Evolutionary conservation across 2,113 vertebrate genomes (phyloP), one percentile per base, ranked within the genome.

Genomic region (Cranoglanis bouderius): DNA sequence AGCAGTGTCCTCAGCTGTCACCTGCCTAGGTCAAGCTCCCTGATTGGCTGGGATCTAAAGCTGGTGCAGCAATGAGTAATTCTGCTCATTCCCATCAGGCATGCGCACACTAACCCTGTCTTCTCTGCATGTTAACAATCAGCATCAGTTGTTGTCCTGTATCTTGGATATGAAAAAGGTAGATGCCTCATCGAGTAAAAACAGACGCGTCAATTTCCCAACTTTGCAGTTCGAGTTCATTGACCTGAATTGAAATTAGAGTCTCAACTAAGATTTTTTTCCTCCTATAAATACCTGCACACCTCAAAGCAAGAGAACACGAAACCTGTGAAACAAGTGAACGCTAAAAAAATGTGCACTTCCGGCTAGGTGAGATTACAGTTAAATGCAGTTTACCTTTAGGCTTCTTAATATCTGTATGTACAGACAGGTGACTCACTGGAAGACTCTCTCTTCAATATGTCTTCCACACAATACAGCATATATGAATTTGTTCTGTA

Each of bases 121-220:
- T 84, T 85, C 90, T 91, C 88, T 93, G 95, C 95, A 95, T 94
- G 93, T 88, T 90, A 82, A 91, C 88, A 91, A 90, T 93, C 90
- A 87, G n/a, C 84, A 61, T 85, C 61, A 40, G 67, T 82, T 46
- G 75, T 86, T 90, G 89, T 70, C 29, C 18, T 83, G 55, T 38
- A 29, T 43, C 4, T 12, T 59, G 51, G 18, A 40, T 24, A 7
- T 16, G 14, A 61, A 83, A 83, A 83, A 6, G 81, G 55, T 83
- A 61, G 81, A 83, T 29, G 81, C 55, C 80, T 8, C 77, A 80
- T 80, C 7, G n/a, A 80, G 49, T 21, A 29, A 61, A 38, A 19
- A 18, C 32, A 57, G n/a, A 21, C 38, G n/a, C 51, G 38, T 38
- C 51, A 38, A 38, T 24, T n/a, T 53, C 29, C 13, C 29, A 32